These are phyloP conservation scores for Podarcis siculus DNA, from an alignment of 2,797 vertebrate species.

Conservation along the genomic window DNA sequence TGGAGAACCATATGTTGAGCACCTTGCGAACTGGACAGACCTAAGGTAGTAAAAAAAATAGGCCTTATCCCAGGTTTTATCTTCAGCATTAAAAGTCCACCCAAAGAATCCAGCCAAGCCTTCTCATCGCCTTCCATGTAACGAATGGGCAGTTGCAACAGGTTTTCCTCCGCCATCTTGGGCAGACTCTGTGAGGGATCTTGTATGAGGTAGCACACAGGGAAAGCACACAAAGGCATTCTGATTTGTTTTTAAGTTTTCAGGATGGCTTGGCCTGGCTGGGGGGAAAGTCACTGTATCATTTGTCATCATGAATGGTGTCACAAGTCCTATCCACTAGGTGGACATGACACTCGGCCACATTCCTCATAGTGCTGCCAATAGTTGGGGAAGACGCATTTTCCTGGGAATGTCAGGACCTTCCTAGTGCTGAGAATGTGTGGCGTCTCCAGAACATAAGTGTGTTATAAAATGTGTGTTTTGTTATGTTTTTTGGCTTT, in stretches of 20 bases:
- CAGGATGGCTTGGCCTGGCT: not conserved
- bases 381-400: too few relatives aligned
- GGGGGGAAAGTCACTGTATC: not conserved
- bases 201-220: not conserved
- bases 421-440: not conserved
- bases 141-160: not conserved
- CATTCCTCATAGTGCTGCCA: not conserved
- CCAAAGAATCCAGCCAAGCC: not conserved
- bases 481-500: not conserved
- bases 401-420: not conserved
- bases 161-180: too few relatives aligned
- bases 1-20: not conserved
- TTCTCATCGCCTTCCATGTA: not conserved
- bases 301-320: not conserved
- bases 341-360: not conserved
- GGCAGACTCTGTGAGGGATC: not conserved
- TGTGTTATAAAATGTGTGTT: not conserved
- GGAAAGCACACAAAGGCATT: not conserved
- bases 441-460: too few relatives aligned
- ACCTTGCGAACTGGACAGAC: not conserved
- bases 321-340: not conserved
- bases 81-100: not conserved
- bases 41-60: constrained; percentile 11
- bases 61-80: not conserved
- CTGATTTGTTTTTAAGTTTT: not conserved